Percentiles rank a stretch among this genome's conserved stretches.
phyloP scores from a whole-genome alignment of 2,797 vertebrate species.

The Thalassophryne amazonica region DNA sequence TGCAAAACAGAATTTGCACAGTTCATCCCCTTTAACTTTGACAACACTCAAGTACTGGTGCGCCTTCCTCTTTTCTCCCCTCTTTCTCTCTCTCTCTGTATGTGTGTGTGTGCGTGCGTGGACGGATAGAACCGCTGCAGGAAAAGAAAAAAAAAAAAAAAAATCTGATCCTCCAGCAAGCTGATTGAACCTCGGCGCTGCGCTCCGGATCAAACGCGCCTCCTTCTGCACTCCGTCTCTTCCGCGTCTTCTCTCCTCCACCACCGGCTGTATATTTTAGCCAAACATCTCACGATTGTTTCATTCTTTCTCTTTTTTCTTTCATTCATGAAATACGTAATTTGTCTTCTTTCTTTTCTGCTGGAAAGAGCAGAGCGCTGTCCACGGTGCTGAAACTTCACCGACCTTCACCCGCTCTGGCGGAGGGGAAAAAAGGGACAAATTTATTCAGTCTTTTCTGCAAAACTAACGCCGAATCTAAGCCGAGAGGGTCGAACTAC shows the following conservation, averaged over 20 bases:
- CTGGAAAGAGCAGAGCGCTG: neutral
- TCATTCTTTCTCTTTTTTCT: neutral
- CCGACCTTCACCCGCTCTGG: slow-evolving; percentile 19
- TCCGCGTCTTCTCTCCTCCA: neutral
- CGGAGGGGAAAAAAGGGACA: neutral
- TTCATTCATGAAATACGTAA: neutral
- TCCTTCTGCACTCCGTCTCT: slow-evolving; percentile 12
- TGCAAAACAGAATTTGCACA: no score
- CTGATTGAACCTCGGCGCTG: neutral
- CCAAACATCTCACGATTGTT: neutral
- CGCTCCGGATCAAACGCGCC: neutral
- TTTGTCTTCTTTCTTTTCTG: neutral
- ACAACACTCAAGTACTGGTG: no score
- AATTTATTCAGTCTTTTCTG: neutral
- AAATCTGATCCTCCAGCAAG: slow-evolving; percentile 12
- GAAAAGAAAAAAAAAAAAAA: slow-evolving; percentile 20
- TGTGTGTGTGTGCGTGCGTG: neutral
- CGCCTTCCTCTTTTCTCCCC: no score
- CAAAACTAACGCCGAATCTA: neutral
- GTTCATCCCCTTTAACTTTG: no score
- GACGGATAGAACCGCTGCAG: slow-evolving; percentile 12
- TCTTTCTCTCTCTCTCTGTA: slow-evolving; percentile 2
- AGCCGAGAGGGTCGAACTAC: slow-evolving; percentile 29
- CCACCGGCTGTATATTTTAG: no score
- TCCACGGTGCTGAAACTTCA: slow-evolving; percentile 14